Evolutionary conservation across 1,140 invertebrate species (phyloP).

Genomic region (Brachystomella parvula): DNA sequence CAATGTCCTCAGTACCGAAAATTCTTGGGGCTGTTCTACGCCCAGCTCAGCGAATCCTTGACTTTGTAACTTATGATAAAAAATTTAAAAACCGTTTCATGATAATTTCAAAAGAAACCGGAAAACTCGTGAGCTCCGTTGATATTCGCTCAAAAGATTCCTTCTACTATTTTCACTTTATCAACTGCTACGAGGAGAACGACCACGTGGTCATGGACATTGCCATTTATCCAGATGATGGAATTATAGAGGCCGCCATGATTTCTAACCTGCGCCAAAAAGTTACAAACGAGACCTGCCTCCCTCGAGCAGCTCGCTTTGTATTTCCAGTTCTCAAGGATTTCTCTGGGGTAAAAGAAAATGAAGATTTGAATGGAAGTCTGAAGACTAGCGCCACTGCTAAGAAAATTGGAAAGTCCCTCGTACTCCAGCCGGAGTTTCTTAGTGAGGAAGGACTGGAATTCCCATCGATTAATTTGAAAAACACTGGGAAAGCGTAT

Average conservation of each 20-base stretch:
- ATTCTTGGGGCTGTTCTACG: not conserved
- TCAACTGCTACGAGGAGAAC: conserved; percentile 49
- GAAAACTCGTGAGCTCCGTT: conserved; percentile 41
- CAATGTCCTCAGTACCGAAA: not conserved
- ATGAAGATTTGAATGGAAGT: not conserved
- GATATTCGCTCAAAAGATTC: conserved; percentile 43
- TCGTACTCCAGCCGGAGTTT: not conserved
- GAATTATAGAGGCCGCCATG: not conserved
- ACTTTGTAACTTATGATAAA: conserved; percentile 47
- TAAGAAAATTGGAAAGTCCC: not conserved
- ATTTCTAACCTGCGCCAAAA: not conserved
- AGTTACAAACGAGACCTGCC: not conserved
- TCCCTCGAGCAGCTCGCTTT: not conserved
- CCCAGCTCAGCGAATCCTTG: conserved; percentile 39
- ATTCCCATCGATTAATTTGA: not conserved
- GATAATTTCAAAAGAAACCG: conserved; percentile 45
- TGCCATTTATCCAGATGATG: conserved; percentile 40
- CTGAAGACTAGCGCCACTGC: not conserved
- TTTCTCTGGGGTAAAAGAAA: not conserved
- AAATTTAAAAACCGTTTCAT: conserved; percentile 43
- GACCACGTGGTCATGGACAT: conserved; percentile 40
- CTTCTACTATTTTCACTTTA: conserved; percentile 50
- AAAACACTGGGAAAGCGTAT: not conserved
- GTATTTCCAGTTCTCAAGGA: not conserved
- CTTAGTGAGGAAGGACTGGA: not conserved